Base-by-base conservation (phyloP, 2,113 vertebrate species). In the Formicarius rufipectus region DNA sequence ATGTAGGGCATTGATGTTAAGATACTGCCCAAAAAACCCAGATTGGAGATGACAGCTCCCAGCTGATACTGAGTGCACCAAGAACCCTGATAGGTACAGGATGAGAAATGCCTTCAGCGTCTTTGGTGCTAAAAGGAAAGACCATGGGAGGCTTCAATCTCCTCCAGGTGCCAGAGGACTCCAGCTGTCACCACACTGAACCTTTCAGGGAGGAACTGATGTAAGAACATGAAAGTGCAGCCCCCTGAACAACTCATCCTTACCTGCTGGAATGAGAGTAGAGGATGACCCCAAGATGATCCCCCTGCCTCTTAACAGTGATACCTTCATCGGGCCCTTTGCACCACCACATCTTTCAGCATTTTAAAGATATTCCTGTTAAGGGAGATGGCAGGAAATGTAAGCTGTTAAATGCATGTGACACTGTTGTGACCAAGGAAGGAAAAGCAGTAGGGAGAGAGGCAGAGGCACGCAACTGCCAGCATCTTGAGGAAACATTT, bases 401-500 rank as follows among this genome's bases (percentile, higher is more conserved):
- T 0, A 64, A 40, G 78, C 66, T 6, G 4, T 82, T 68, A 75
- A 76, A 79, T 28, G 35, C 17, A 8, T 68, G 47, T 63, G 81
- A 71, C 73, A 12, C 60, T 78, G 68, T 19, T 69, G 89, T 47
- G 77, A 74, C 69, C 13, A 1, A 53, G 69, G 5, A 3, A 62
- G 68, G 96, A 84, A 72, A 23, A 2, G 12, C 23, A 49, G 81
- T 69, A 23, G 89, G 93, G 82, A 84, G 69, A 50, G 59, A 84
- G 60, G 56, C 89, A 50, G 4, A 84, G 56, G 60, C 92, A 87
- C 5, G 4, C 84, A 82, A 72, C 37, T 75, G 87, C 84, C 64
- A 25, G 76, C 64, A 19, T 86, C 87, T 69, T 89, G 78, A 94
- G 92, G 96, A 94, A 96, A 55, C 1, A 10, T 53, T 52, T 56